These are phyloP conservation scores for Malthinus seriepunctatus DNA, from an alignment of 2,888 invertebrate species.

Conservation along the genomic window DNA sequence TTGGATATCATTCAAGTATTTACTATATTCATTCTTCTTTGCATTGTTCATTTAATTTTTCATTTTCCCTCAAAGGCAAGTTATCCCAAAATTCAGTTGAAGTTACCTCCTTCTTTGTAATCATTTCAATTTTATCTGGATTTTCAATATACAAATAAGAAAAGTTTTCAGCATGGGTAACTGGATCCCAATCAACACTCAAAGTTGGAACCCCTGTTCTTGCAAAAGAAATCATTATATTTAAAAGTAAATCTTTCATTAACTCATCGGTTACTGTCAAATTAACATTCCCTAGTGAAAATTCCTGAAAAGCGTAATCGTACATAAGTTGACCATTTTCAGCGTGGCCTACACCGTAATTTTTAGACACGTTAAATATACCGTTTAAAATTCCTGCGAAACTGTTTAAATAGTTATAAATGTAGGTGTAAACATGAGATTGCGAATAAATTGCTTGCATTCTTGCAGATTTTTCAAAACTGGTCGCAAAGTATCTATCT, in stretches of 20 bases:
- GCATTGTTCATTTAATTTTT: neutral
- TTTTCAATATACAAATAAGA: slow-evolving; percentile 1
- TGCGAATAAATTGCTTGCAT: neutral
- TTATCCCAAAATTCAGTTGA: slow-evolving; percentile 9
- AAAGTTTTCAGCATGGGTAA: neutral
- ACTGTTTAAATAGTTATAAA: slow-evolving; percentile 5
- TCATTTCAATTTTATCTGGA: slow-evolving; percentile 2
- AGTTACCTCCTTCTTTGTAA: slow-evolving; percentile 4
- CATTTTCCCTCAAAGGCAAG: slow-evolving; percentile 7
- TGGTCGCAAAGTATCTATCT: slow-evolving; percentile 1
- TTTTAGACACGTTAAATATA: too few relatives aligned
- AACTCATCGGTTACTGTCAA: slow-evolving; percentile 3
- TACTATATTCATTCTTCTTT: neutral
- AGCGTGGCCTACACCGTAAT: neutral
- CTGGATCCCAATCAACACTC: neutral
- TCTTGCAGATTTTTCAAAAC: neutral
- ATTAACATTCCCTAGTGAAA: neutral
- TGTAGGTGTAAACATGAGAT: slow-evolving; percentile 3
- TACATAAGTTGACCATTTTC: slow-evolving; percentile 7
- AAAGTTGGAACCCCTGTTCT: neutral
- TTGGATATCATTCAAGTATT: too few relatives aligned
- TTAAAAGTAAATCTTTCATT: slow-evolving; percentile 2
- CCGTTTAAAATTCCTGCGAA: neutral
- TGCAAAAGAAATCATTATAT: slow-evolving; percentile 10
- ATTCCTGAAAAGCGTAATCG: neutral